Evolutionary conservation across 2,113 vertebrate genomes (phyloP).

Genomic region (Chionis minor): DNA sequence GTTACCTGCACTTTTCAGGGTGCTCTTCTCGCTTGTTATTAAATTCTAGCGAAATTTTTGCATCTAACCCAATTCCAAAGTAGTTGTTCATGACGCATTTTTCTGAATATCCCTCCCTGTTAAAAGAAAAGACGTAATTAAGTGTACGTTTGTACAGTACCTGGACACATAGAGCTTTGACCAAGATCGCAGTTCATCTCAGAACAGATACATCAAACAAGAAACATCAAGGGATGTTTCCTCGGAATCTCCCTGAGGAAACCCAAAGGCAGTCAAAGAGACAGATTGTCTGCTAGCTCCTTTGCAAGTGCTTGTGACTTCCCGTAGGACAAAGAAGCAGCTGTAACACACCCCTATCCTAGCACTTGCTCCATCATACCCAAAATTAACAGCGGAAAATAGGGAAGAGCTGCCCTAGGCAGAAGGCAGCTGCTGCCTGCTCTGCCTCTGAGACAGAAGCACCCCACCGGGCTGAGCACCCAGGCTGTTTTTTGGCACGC

Average conservation of each 20-base stretch:
- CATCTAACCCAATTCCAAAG: constrained; percentile 96
- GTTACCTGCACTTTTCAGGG: constrained; percentile 97
- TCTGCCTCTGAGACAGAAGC: background rate
- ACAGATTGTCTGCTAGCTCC: background rate
- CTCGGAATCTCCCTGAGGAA: background rate
- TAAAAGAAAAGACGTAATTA: background rate
- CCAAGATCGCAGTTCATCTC: background rate
- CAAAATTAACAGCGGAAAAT: background rate
- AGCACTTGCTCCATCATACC: background rate
- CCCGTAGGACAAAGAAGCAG: background rate
- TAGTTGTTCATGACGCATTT: constrained; percentile 99
- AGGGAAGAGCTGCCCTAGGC: background rate
- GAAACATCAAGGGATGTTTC: background rate
- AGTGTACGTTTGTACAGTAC: background rate
- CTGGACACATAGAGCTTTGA: background rate
- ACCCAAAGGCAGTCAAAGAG: background rate
- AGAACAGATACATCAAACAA: background rate
- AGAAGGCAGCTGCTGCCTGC: too few species aligned
- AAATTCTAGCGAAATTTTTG: constrained; percentile 98
- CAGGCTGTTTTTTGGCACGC: background rate
- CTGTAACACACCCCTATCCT: background rate
- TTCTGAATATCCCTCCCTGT: constrained; percentile 95
- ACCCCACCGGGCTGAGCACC: background rate
- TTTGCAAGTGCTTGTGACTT: background rate
- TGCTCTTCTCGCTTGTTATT: constrained; percentile 98